Base-by-base conservation (phyloP, 2,888 invertebrate genomes). In the Arenicola marina region DNA sequence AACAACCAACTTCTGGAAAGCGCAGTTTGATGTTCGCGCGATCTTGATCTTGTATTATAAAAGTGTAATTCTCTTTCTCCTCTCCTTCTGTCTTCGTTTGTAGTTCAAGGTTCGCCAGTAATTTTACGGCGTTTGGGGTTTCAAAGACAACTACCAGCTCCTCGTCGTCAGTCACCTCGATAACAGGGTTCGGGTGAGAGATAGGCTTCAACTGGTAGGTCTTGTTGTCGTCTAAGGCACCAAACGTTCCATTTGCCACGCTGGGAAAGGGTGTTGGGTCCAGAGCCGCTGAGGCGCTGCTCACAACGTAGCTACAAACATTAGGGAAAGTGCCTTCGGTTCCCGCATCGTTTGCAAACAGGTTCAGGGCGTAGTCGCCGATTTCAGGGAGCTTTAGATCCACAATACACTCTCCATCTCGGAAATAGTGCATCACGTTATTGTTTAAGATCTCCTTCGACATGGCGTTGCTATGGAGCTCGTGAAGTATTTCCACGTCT, bases 291-390 rank as follows among this genome's bases (percentile, higher is more conserved):
- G 24, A 1, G 21, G 33, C 43, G 11, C 34, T 21, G 11, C 24
- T 38, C n/a, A 56, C 21, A 2, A 56, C 24, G 26, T 56, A 56
- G 26, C 38, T 56, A 21, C 48, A 48, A 11, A 21, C 48, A n/a
- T 34, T 24, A 1, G 43, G 0, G 15, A 34, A 56, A n/a, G 56
- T 34, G 2, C 43, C 28, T 26, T 56, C 43, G 2, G 1, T 29
- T 1, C 29, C 28, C 24, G 24, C 26, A 2, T 43, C 43, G 24
- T 56, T 56, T 1, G 34, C 29, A 3, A 56, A 43, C 21, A 56
- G 1, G 26, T 56, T 56, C 56, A 56, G n/a, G 56, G 56, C 56
- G 21, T 56, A 56, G 4, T 56, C 28, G 15, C 56, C 56, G 15
- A 24, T 43, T 32, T 26, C 38, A 11, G 56, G 56, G 2, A 43